Evolutionary conservation across 2,888 invertebrate species (phyloP).

Genomic region (Pachydiplax longipennis): DNA sequence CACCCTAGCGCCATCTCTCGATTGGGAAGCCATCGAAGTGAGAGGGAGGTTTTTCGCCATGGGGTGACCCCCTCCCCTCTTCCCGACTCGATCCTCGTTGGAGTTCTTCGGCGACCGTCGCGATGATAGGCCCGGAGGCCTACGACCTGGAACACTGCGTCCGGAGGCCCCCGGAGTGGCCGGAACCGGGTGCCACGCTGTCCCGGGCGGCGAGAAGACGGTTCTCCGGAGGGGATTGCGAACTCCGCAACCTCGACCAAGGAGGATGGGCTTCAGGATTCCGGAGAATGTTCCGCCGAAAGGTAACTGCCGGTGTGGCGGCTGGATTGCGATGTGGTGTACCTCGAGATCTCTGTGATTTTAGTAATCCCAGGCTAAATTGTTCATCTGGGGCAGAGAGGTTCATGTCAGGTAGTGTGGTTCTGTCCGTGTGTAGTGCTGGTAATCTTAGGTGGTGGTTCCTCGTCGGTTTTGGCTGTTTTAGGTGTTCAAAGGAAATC

Average conservation of each 20-base stretch:
- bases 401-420: too few relatives aligned
- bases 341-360: too few relatives aligned
- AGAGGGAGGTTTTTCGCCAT: not conserved
- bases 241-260: not conserved
- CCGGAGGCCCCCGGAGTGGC: not conserved
- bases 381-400: too few relatives aligned
- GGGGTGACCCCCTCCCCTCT: not conserved
- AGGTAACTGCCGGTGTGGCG: not conserved
- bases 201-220: not conserved
- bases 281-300: not conserved
- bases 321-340: too few relatives aligned
- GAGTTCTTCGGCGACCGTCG: not conserved
- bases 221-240: conserved; percentile 11
- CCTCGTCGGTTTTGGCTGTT: too few relatives aligned
- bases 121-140: not conserved
- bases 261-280: not conserved
- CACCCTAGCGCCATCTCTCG: not conserved
- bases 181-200: not conserved
- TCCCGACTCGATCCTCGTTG: not conserved
- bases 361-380: too few relatives aligned
- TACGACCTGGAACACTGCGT: conserved; percentile 9
- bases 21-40: not conserved
- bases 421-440: too few relatives aligned
- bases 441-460: too few relatives aligned
- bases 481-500: too few relatives aligned